A percentile compares a stretch with the other conserved stretches of the same genome.
Evolutionary conservation across 2,888 invertebrate genomes (phyloP).

Genomic region (Pherbina coryleti): DNA sequence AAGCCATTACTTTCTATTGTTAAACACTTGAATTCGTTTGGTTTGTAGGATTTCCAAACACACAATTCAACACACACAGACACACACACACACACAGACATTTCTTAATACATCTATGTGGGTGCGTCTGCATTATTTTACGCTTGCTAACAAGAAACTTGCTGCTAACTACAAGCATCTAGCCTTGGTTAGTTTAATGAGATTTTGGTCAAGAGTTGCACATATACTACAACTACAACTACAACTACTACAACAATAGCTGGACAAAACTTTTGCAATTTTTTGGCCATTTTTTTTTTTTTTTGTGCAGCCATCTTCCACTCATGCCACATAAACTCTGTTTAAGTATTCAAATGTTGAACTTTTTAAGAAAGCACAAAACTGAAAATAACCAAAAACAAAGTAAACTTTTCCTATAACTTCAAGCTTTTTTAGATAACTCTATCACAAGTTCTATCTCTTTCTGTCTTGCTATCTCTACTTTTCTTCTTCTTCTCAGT

Average conservation of each 20-base stretch:
- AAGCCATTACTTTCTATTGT: constrained; percentile 47
- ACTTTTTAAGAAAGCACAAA: background rate
- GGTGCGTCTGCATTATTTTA: background rate
- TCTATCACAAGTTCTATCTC: background rate
- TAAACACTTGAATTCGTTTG: constrained; percentile 49
- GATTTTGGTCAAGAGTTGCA: constrained; percentile 31
- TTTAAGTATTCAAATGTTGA: constrained; percentile 35
- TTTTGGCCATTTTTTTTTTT: constrained; percentile 2
- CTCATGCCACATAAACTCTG: constrained; percentile 17
- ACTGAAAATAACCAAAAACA: background rate
- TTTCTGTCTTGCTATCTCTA: background rate
- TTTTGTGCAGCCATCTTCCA: background rate
- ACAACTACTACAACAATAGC: constrained; percentile 11
- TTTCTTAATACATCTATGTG: background rate
- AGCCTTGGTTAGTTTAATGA: constrained; percentile 29
- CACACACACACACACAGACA: background rate
- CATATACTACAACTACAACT: background rate
- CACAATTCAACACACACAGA: constrained; percentile 20
- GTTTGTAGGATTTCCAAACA: constrained; percentile 23
- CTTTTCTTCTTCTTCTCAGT: background rate
- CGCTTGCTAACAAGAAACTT: background rate
- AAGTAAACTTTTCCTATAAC: background rate
- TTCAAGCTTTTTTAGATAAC: background rate
- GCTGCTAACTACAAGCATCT: constrained; percentile 5
- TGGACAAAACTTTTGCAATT: constrained; percentile 15